Evolutionary conservation across 2,797 vertebrate genomes (phyloP).

Genomic region (Rhodeus uyekii): DNA sequence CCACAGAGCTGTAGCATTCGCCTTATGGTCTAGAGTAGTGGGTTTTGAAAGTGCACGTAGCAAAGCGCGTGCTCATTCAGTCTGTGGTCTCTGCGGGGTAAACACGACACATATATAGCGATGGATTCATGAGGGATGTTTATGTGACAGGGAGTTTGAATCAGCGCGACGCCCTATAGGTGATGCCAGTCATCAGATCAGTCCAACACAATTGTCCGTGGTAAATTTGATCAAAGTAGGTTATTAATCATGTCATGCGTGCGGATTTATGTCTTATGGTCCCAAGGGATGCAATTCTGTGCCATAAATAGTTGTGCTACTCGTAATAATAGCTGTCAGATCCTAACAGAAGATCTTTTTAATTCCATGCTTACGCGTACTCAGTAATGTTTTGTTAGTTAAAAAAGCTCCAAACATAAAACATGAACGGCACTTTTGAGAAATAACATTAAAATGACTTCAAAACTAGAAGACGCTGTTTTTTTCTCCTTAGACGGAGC

Average conservation of each 20-base stretch:
- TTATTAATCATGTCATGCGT: neutral
- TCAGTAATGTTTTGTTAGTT: neutral
- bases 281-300: neutral
- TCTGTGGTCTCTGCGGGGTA: neutral
- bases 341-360: neutral
- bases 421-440: neutral
- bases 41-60: neutral
- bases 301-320: neutral
- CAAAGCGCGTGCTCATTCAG: neutral
- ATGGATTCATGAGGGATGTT: neutral
- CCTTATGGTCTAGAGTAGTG: neutral
- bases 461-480: neutral
- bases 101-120: slow-evolving; percentile 6
- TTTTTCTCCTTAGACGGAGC: neutral
- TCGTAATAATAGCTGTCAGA: neutral
- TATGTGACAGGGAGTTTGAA: slow-evolving; percentile 12
- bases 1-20: neutral
- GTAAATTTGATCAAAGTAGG: neutral
- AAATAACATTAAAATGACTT: neutral
- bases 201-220: neutral
- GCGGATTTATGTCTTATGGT: neutral
- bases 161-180: neutral
- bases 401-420: neutral
- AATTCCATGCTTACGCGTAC: neutral
- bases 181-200: neutral